Conservation (phyloP, 1,140 invertebrate genomes). For the Gonioctena quinquepunctata region DNA sequence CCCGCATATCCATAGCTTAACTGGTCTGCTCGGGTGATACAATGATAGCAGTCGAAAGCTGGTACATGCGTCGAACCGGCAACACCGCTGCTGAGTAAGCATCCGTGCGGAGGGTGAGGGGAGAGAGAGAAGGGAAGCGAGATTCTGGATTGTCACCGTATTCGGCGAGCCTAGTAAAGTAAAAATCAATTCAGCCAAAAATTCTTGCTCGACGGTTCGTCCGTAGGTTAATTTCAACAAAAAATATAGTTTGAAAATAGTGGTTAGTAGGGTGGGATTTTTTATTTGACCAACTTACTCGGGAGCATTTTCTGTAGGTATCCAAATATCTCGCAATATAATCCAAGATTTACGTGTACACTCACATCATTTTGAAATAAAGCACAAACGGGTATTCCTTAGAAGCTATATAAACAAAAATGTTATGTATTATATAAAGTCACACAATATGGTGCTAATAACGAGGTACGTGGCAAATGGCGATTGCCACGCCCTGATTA, state of each 20-base stretch:
- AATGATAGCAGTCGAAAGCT: slow-evolving; percentile 39
- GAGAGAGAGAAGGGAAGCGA: slow-evolving; percentile 37
- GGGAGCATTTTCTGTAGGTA: neutral
- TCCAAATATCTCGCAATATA: neutral
- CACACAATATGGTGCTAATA: neutral
- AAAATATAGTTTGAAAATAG: neutral
- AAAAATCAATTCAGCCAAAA: slow-evolving; percentile 36
- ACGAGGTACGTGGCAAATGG: neutral
- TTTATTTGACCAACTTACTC: slow-evolving; percentile 33
- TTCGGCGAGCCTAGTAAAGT: slow-evolving; percentile 28
- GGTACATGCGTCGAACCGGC: slow-evolving; percentile 48
- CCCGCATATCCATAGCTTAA: slow-evolving; percentile 15
- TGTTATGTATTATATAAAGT: neutral
- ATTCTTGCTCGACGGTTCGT: slow-evolving; percentile 5
- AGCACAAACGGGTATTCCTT: neutral
- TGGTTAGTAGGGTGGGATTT: slow-evolving; percentile 18
- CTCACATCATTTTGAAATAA: slow-evolving; percentile 18
- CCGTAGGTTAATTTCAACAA: neutral
- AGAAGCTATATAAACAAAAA: neutral
- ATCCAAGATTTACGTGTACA: slow-evolving; percentile 22
- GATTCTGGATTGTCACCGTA: slow-evolving; percentile 40
- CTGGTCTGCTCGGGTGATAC: slow-evolving; percentile 33
- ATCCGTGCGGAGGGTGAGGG: slow-evolving; percentile 30
- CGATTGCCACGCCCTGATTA: neutral
- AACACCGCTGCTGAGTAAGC: slow-evolving; percentile 48